Conservation (phyloP, 2,797 vertebrate genomes). For the Argentina silus region DNA sequence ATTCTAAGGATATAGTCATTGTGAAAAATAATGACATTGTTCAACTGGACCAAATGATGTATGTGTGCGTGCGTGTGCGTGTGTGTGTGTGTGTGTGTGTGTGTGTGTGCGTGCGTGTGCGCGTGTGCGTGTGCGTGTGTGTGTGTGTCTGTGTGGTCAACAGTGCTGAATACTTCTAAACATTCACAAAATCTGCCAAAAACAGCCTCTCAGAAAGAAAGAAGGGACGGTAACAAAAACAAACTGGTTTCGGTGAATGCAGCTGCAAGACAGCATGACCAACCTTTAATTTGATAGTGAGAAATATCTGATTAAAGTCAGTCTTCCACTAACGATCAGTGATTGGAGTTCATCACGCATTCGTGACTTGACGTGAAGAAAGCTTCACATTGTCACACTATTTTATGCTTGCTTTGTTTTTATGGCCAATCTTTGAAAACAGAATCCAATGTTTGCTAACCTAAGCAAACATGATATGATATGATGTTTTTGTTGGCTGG, state of each 20-base stretch:
- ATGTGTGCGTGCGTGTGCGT: too few relatives aligned
- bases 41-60: too few relatives aligned
- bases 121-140: too few relatives aligned
- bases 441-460: constrained; percentile 27
- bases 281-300: constrained; percentile 82
- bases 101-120: too few relatives aligned
- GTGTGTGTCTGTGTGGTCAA: too few relatives aligned
- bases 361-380: constrained; percentile 14
- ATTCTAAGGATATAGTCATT: too few relatives aligned
- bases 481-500: constrained; percentile 19
- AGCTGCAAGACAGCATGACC: constrained; percentile 23
- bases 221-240: too few relatives aligned
- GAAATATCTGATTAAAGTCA: constrained; percentile 85
- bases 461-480: constrained; percentile 33
- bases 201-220: constrained; percentile 7
- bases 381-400: neutral
- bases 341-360: constrained; percentile 61
- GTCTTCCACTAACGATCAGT: constrained; percentile 80
- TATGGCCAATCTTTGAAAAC: constrained; percentile 30
- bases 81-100: too few relatives aligned
- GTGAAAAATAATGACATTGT: too few relatives aligned
- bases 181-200: too few relatives aligned
- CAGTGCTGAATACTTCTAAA: too few relatives aligned
- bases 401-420: neutral
- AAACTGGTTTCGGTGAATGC: constrained; percentile 28